phyloP scores from a whole-genome alignment of 2,113 vertebrate genomes.

The Proterorhinus semilunaris region DNA sequence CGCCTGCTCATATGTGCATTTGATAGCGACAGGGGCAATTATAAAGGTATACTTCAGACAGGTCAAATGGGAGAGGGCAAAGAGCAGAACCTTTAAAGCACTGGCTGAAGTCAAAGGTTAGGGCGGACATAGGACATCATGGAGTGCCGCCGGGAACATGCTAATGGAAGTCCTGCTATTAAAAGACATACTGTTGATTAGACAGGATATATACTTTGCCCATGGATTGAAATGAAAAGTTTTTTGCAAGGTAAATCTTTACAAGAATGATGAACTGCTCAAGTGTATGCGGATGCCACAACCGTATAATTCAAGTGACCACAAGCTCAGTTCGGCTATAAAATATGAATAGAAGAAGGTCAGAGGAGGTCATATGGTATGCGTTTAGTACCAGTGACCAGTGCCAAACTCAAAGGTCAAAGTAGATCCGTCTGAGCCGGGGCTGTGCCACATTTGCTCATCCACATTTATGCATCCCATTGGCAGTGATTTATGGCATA shows the following conservation, averaged over 20 bases:
- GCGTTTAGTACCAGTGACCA: constrained; percentile 74
- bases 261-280: constrained; percentile 23
- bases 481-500: constrained; percentile 78
- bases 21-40: constrained; percentile 74
- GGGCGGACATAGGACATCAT: constrained; percentile 59
- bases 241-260: neutral
- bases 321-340: constrained; percentile 58
- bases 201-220: constrained; percentile 12
- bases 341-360: constrained; percentile 76
- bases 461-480: constrained; percentile 74
- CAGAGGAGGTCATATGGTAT: constrained; percentile 65
- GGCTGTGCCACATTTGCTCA: constrained; percentile 55
- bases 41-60: constrained; percentile 81
- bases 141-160: constrained; percentile 26
- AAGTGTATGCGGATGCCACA: constrained; percentile 12
- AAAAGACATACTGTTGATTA: constrained; percentile 49
- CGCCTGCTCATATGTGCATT: constrained; percentile 72
- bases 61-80: constrained; percentile 79
- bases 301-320: constrained; percentile 26
- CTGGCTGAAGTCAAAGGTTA: constrained; percentile 78
- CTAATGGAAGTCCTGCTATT: constrained; percentile 63
- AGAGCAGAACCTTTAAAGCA: constrained; percentile 76
- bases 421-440: constrained; percentile 71
- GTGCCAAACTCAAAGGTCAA: constrained; percentile 78
- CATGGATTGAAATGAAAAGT: constrained; percentile 1